Evolutionary conservation across 2,797 vertebrate genomes (phyloP).

Genomic region (Cercopithecus mitis): DNA sequence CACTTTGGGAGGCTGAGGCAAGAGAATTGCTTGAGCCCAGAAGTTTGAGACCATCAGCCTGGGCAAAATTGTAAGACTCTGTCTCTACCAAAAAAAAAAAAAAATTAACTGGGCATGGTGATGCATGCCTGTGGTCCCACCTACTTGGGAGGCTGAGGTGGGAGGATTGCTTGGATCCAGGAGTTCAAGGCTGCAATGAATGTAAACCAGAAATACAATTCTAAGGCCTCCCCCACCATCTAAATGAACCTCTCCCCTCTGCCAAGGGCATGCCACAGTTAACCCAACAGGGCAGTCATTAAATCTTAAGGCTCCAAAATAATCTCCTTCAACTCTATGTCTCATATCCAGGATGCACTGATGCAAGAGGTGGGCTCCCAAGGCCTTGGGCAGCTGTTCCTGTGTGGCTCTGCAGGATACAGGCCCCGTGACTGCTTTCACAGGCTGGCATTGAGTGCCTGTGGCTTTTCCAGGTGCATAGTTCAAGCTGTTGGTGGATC

Average conservation of each 20-base stretch:
- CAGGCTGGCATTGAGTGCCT: background rate
- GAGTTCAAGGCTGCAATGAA: background rate
- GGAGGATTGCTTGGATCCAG: background rate
- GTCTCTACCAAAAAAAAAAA: background rate
- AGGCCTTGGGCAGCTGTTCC: background rate
- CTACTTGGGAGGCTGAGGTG: background rate
- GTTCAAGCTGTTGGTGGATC: background rate
- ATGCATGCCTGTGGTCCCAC: background rate
- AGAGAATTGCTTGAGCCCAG: background rate
- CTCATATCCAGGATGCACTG: background rate
- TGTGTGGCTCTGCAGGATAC: background rate
- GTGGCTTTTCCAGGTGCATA: background rate
- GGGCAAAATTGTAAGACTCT: background rate
- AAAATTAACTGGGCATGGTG: background rate
- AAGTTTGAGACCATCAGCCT: background rate
- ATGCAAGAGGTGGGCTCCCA: background rate
- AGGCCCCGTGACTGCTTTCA: background rate
- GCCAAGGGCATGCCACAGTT: background rate
- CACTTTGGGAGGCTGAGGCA: background rate
- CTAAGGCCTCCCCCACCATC: background rate
- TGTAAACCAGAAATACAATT: background rate
- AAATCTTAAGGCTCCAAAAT: background rate
- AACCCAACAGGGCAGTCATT: background rate
- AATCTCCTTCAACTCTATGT: background rate
- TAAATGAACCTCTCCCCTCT: background rate